phyloP scores from a whole-genome alignment of 1,140 invertebrate species.

The Ips nitidus region DNA sequence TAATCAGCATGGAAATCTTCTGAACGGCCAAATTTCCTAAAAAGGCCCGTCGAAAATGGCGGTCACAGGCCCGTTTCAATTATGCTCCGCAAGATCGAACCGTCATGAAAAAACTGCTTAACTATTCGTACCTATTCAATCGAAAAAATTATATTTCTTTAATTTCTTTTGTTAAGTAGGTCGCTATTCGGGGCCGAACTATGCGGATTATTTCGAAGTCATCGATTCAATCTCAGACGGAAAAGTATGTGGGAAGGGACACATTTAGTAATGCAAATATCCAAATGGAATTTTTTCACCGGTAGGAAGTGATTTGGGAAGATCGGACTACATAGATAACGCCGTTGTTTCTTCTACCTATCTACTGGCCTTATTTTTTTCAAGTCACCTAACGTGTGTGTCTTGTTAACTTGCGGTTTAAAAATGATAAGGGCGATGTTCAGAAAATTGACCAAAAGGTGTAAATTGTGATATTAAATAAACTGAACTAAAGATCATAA shows the following conservation, averaged over 20 bases:
- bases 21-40: conserved; percentile 10
- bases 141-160: conserved; percentile 26
- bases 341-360: too few species aligned
- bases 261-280: conserved; percentile 20
- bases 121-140: conserved; percentile 22
- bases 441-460: too few species aligned
- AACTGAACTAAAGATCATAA: too few species aligned
- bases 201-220: conserved; percentile 25
- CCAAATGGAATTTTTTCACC: conserved; percentile 1
- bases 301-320: conserved; percentile 13
- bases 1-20: conserved; percentile 1
- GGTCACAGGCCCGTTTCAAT: conserved; percentile 12
- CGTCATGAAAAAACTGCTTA: conserved; percentile 12
- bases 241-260: conserved; percentile 25
- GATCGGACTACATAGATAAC: conserved; percentile 20
- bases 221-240: background rate
- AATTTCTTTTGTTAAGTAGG: conserved; percentile 26
- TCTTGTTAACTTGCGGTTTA: too few species aligned
- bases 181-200: conserved; percentile 15
- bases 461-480: too few species aligned
- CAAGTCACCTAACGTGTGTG: too few species aligned
- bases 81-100: conserved; percentile 4
- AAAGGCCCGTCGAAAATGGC: conserved; percentile 2
- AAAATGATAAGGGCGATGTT: too few species aligned
- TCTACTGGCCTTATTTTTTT: too few species aligned